Conservation (phyloP, 2,888 invertebrate genomes). For the Nymphalis urticae region DNA sequence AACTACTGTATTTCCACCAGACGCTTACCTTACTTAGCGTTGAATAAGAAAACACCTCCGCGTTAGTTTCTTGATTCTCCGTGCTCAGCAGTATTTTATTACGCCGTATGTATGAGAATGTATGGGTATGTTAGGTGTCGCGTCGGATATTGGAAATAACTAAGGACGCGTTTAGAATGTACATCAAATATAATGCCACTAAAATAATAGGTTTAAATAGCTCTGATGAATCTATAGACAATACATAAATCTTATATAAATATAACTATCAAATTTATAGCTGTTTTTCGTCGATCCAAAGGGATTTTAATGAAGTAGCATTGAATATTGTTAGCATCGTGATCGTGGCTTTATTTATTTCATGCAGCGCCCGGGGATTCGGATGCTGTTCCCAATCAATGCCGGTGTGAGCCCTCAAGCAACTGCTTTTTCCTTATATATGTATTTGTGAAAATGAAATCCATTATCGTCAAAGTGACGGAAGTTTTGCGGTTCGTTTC, state of each 20-base stretch:
- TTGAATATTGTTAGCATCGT: constrained; percentile 2
- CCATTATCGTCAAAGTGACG: constrained; percentile 23
- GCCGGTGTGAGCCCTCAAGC: constrained; percentile 35
- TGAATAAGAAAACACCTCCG: constrained; percentile 23
- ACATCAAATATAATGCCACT: constrained; percentile 37
- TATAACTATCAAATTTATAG: neutral
- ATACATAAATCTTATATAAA: neutral
- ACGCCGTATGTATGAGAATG: constrained; percentile 41
- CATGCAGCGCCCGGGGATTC: constrained; percentile 36
- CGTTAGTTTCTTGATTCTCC: constrained; percentile 42
- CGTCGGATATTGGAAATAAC: constrained; percentile 63
- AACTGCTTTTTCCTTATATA: constrained; percentile 34
- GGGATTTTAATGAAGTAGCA: neutral
- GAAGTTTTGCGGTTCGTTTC: constrained; percentile 10
- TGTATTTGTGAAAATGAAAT: constrained; percentile 33
- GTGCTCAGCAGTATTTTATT: constrained; percentile 53
- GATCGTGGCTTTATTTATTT: constrained; percentile 38
- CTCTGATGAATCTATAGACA: too few species aligned
- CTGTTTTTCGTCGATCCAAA: neutral
- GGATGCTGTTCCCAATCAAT: constrained; percentile 38
- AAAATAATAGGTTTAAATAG: neutral
- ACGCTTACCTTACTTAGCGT: neutral
- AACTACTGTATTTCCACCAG: neutral
- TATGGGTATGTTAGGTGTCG: constrained; percentile 46
- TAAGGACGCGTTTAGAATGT: constrained; percentile 42